Evolutionary conservation across 2,113 vertebrate species (phyloP).

Genomic region (Canis aureus): DNA sequence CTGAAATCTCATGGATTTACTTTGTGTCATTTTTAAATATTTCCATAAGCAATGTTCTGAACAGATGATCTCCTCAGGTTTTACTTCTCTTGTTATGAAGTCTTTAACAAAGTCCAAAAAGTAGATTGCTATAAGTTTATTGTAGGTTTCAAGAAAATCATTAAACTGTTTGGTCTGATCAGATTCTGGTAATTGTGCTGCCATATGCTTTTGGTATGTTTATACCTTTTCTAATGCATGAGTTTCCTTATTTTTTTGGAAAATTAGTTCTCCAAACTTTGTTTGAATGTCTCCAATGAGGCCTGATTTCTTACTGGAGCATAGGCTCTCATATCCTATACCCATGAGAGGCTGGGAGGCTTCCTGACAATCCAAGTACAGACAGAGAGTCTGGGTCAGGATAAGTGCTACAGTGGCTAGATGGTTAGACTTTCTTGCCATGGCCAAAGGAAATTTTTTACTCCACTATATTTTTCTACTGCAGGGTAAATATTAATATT

Average conservation of each 20-base stretch:
- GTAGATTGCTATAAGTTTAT: slow-evolving; percentile 97
- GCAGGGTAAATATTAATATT: not conserved
- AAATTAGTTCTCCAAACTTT: slow-evolving; percentile 53
- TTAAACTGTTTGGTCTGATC: slow-evolving; percentile 99
- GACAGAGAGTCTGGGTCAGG: not conserved
- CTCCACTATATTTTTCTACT: not conserved
- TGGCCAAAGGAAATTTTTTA: not conserved
- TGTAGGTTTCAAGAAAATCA: slow-evolving; percentile 98
- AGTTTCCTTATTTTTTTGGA: slow-evolving; percentile 65
- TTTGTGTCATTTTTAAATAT: slow-evolving; percentile 98
- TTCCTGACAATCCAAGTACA: not conserved
- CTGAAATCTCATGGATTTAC: slow-evolving; percentile 99
- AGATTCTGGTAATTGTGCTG: slow-evolving; percentile 93
- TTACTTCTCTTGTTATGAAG: slow-evolving; percentile 96
- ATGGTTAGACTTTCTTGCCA: not conserved
- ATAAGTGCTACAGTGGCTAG: not conserved
- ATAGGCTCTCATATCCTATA: not conserved
- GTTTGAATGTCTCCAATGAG: slow-evolving; percentile 58
- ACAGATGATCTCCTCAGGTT: slow-evolving; percentile 95
- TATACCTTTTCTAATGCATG: slow-evolving; percentile 83
- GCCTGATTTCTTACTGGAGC: slow-evolving; percentile 49
- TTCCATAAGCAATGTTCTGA: slow-evolving; percentile 97
- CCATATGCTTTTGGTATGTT: slow-evolving; percentile 87
- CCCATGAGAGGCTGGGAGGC: not conserved
- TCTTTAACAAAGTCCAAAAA: slow-evolving; percentile 98